Conservation (phyloP, 2,797 vertebrate genomes). For the Sternarchorhynchus goeldii region DNA sequence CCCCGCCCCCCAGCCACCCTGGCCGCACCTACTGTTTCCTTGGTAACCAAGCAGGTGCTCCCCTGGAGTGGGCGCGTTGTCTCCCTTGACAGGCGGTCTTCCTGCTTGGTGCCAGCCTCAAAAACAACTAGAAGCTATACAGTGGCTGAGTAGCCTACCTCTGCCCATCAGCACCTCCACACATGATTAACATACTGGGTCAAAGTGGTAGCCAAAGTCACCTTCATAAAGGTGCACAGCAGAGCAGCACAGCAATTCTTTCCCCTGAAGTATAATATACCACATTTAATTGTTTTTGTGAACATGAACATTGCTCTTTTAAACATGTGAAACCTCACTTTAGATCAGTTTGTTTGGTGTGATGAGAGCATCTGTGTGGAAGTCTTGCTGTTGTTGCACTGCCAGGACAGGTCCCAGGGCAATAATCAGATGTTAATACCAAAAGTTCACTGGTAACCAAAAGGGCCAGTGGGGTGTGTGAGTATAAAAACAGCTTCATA, state of each 20-base stretch:
- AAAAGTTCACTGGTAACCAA: conserved; percentile 19
- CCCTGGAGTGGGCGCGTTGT: conserved; percentile 50
- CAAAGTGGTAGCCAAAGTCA: conserved; percentile 38
- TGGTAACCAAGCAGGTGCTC: conserved; percentile 59
- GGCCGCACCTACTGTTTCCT: conserved; percentile 62
- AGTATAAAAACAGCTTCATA: conserved; percentile 14
- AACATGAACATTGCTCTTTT: background rate
- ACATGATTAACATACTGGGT: conserved; percentile 43
- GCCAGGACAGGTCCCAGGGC: conserved; percentile 13
- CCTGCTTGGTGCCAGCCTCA: conserved; percentile 25
- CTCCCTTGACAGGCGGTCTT: conserved; percentile 51
- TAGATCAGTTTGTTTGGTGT: background rate
- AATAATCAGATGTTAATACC: conserved; percentile 31
- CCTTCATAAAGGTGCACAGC: conserved; percentile 38
- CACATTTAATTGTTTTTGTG: background rate
- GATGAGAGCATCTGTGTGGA: background rate
- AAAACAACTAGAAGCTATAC: conserved; percentile 42
- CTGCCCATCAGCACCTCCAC: conserved; percentile 38
- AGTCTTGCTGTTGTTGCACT: conserved; percentile 17
- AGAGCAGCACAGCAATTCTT: conserved; percentile 8
- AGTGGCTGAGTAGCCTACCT: conserved; percentile 23
- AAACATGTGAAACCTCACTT: too few species aligned
- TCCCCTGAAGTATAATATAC: background rate
- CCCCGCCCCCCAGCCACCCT: conserved; percentile 20
- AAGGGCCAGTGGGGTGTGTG: conserved; percentile 9